A percentile compares a stretch with the other conserved stretches of the same genome.
These are phyloP conservation scores for Daboia siamensis DNA, from an alignment of 2,113 vertebrate genomes.

Conservation along the genomic window DNA sequence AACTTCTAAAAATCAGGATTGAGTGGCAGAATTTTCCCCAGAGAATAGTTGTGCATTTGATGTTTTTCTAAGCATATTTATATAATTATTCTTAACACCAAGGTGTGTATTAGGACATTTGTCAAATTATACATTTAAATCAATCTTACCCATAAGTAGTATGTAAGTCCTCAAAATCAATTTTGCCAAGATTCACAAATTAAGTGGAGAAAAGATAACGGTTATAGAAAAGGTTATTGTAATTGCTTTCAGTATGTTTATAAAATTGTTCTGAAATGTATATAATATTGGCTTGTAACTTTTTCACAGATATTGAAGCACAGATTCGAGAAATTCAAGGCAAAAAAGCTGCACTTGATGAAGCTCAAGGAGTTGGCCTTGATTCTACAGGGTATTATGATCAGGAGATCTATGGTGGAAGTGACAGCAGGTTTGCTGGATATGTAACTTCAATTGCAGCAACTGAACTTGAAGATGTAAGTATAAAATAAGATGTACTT, in stretches of 20 bases:
- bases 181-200: neutral
- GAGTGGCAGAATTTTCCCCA: neutral
- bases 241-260: neutral
- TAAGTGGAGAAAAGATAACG: neutral
- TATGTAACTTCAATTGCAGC: constrained; percentile 98
- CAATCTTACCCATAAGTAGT: neutral
- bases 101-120: neutral
- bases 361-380: constrained; percentile 91
- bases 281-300: neutral
- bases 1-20: neutral
- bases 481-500: constrained; percentile 43
- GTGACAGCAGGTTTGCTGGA: constrained; percentile 94
- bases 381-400: constrained; percentile 96
- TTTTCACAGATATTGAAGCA: constrained; percentile 90
- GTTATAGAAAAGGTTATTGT: neutral
- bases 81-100: neutral
- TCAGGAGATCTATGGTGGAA: constrained; percentile 97
- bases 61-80: neutral
- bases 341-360: constrained; percentile 91
- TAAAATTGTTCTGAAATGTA: neutral
- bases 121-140: neutral
- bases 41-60: neutral
- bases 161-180: neutral
- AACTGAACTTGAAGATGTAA: constrained; percentile 95
- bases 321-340: constrained; percentile 98